Conservation (phyloP, 1,140 invertebrate species). For the Cydia pomonella region DNA sequence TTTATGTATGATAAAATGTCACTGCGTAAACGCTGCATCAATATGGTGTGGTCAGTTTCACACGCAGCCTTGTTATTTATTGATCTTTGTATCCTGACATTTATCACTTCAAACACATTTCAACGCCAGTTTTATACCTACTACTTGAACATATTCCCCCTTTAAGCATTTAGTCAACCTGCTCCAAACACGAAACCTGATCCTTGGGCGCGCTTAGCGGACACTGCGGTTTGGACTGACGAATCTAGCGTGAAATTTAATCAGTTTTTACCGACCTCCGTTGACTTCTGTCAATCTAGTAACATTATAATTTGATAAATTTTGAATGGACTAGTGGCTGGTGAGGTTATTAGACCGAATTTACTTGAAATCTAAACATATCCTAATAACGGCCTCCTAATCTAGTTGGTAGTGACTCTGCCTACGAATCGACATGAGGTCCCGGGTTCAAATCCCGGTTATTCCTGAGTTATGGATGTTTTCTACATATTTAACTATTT, state of each 20-base stretch:
- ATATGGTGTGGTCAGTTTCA: neutral
- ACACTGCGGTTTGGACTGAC: slow-evolving; percentile 7
- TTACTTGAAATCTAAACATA: too few relatives aligned
- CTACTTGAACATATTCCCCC: neutral
- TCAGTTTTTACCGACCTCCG: neutral
- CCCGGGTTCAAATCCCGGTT: too few relatives aligned
- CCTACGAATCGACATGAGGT: too few relatives aligned
- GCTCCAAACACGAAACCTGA: neutral
- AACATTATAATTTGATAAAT: neutral
- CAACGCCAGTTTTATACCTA: neutral
- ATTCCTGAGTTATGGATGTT: too few relatives aligned
- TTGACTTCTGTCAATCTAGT: neutral
- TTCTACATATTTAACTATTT: too few relatives aligned
- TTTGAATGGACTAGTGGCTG: too few relatives aligned
- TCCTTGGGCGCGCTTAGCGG: slow-evolving; percentile 7
- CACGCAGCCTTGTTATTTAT: neutral
- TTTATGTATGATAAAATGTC: neutral
- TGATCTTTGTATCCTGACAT: slow-evolving; percentile 3
- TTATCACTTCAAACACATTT: neutral
- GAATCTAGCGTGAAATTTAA: slow-evolving; percentile 13
- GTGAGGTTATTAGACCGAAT: too few relatives aligned
- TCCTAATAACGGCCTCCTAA: too few relatives aligned
- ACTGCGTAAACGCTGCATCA: neutral
- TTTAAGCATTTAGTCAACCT: neutral
- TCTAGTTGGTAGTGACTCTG: too few relatives aligned